Evolutionary conservation across 1,140 invertebrate genomes (phyloP), one percentile per base, ranked within the genome.

Genomic region (Drosophila nasuta): DNA sequence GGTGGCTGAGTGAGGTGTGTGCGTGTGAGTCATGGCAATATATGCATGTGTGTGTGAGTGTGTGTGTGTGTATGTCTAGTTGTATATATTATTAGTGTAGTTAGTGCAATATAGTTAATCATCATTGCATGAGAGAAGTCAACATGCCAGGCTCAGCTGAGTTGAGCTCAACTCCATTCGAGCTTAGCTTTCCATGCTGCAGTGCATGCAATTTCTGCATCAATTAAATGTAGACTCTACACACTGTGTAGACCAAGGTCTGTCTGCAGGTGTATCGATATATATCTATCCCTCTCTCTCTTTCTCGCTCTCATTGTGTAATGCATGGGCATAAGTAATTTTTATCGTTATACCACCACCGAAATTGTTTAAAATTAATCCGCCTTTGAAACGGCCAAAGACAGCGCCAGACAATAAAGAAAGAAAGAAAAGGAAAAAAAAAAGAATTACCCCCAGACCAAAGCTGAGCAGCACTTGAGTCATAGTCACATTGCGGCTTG

Each of bases 331-430:
- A 82, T 82, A 82, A 88, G 76, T 82, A 82, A 86, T 82, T 86
- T 87, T 86, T 73, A 76, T 70, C 56, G 62, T 70, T 83, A 64
- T 51, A 28, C n/a, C 33, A 43, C 76, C 67, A 80, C 72, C 64
- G 75, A 88, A 88, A 89, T 88, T 88, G 85, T 75, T 88, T 83
- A 81, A 88, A 88, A 88, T 88, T 88, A 88, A 88, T 88, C 85
- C 85, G 66, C 45, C 67, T 68, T 69, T 75, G 66, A 51, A 69
- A 70, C 35, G 60, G 67, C 65, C 64, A 45, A 69, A 86, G 72
- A 48, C 60, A 67, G 30, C 69, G 77, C 76, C 77, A 86, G 83
- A 86, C 80, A 79, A 87, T 79, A 87, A 87, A 86, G 70, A 70
- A 77, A 62, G 30, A 62, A 67, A 41, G 17, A 43, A 41, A 17